Percentiles rank a stretch among this genome's conserved stretches.
These are phyloP conservation scores for Anagyrus pseudococci DNA, from an alignment of 2,888 invertebrate genomes.

Conservation along the genomic window DNA sequence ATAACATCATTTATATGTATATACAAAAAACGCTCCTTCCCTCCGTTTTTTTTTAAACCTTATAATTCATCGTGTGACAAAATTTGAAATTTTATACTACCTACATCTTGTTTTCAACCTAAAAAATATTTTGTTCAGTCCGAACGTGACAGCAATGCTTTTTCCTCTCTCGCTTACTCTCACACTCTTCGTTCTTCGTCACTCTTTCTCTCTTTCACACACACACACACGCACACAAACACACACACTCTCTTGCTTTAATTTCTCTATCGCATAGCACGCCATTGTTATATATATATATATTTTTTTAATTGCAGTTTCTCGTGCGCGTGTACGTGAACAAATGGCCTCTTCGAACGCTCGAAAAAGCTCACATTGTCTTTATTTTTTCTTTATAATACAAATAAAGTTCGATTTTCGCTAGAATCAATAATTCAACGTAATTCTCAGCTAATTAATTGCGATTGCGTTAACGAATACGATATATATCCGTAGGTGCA, in stretches of 20 bases:
- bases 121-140: slow-evolving; percentile 38
- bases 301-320: slow-evolving; percentile 26
- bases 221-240: too few species aligned
- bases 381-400: neutral
- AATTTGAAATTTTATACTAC: slow-evolving; percentile 38
- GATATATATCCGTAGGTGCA: too few species aligned
- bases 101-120: slow-evolving; percentile 31
- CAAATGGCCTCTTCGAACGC: slow-evolving; percentile 24
- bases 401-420: too few species aligned
- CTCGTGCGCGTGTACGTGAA: slow-evolving; percentile 21
- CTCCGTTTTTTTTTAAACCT: slow-evolving; percentile 9
- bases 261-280: slow-evolving; percentile 16
- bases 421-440: too few species aligned
- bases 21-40: slow-evolving; percentile 38
- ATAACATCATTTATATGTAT: slow-evolving; percentile 35
- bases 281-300: slow-evolving; percentile 9
- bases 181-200: neutral
- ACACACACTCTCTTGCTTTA: too few species aligned
- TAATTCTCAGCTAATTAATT: too few species aligned
- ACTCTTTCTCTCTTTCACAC: neutral
- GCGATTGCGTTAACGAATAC: too few species aligned
- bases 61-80: slow-evolving; percentile 33
- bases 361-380: neutral
- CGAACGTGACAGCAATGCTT: slow-evolving; percentile 24
- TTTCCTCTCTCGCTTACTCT: slow-evolving; percentile 8